Evolutionary conservation across 2,888 invertebrate species (phyloP).

Genomic region (Plebejus argus): DNA sequence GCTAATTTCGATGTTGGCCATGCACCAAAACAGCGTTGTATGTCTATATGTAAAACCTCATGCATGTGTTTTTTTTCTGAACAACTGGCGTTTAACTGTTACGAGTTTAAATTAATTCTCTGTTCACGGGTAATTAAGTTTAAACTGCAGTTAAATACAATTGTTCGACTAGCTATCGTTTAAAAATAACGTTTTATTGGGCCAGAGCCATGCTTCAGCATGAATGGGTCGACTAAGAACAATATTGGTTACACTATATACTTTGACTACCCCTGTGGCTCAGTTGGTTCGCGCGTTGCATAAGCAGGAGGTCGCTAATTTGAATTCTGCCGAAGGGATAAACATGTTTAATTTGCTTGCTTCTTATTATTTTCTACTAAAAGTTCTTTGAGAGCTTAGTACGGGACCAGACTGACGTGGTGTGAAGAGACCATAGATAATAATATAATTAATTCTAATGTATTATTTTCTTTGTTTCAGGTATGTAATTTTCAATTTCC

Average conservation of each 20-base stretch:
- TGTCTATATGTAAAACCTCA: background rate
- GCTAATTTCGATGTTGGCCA: too few species aligned
- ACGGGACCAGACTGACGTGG: too few species aligned
- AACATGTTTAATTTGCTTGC: too few species aligned
- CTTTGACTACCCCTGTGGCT: background rate
- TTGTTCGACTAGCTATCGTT: background rate
- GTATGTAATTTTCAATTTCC: background rate
- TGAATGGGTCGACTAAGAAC: background rate
- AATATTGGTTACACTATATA: background rate
- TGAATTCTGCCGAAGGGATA: background rate
- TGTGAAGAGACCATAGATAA: too few species aligned
- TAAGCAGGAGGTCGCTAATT: background rate
- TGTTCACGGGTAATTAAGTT: slow-evolving; percentile 2
- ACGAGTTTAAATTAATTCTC: background rate
- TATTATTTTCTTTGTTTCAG: background rate
- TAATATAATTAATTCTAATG: background rate
- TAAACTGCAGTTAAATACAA: slow-evolving; percentile 15
- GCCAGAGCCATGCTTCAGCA: background rate
- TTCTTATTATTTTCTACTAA: too few species aligned
- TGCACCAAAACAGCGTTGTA: background rate
- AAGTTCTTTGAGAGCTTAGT: too few species aligned
- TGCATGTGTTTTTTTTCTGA: background rate
- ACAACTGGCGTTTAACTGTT: background rate
- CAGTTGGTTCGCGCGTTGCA: background rate
- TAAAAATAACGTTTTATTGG: background rate